Percentiles rank a stretch among this genome's conserved stretches.
These are phyloP conservation scores for Erithacus rubecula DNA, from an alignment of 2,797 vertebrate species.

Conservation along the genomic window DNA sequence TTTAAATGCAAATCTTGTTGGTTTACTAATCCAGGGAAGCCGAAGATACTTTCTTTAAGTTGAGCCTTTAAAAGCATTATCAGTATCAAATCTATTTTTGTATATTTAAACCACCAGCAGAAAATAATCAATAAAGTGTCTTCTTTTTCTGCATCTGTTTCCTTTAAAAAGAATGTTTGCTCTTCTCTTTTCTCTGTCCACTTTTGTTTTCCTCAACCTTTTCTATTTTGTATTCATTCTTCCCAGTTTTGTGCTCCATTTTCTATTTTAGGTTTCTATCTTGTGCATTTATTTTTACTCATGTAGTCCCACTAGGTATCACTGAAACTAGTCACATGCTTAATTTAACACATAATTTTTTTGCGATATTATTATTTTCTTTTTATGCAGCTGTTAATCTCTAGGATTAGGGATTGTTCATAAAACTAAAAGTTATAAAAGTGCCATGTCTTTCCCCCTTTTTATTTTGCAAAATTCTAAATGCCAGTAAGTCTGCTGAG, in stretches of 20 bases:
- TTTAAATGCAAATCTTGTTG: conserved; percentile 54
- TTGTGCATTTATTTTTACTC: conserved; percentile 24
- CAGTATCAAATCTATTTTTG: neutral
- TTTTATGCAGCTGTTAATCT: neutral
- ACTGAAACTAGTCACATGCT: neutral
- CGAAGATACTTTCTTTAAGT: neutral
- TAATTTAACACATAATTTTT: neutral
- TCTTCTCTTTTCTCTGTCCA: neutral
- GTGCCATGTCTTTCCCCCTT: neutral
- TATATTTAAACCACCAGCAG: neutral
- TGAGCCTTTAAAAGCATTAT: neutral
- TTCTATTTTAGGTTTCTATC: neutral
- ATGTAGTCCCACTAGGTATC: neutral
- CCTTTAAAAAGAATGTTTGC: neutral
- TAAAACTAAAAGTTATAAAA: neutral
- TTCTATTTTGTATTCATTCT: neutral
- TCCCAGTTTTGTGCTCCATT: neutral
- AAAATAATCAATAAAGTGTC: neutral
- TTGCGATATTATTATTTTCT: neutral
- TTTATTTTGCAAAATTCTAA: neutral
- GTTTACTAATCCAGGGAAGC: neutral
- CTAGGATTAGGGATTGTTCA: neutral
- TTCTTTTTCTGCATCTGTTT: neutral
- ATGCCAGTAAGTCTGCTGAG: neutral
- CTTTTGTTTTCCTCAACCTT: neutral